Evolutionary conservation across 2,797 vertebrate species (phyloP).

Genomic region (Ctenochaetus hawaiiensis): DNA sequence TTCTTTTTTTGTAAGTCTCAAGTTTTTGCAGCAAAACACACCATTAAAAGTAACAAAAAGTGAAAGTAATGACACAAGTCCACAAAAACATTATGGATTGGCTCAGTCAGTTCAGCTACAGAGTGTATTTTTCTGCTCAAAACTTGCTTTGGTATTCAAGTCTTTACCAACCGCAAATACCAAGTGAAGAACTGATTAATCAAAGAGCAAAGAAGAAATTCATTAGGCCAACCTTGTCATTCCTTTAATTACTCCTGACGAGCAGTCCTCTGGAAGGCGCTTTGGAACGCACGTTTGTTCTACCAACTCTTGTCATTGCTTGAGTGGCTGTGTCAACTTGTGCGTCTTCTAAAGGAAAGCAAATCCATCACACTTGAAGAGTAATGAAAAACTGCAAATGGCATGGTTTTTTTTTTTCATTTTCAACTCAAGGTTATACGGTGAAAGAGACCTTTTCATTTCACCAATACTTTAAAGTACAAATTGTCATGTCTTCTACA

Average conservation of each 20-base stretch:
- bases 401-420: background rate
- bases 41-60: background rate
- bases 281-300: constrained; percentile 18
- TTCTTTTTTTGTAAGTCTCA: background rate
- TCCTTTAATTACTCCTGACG: constrained; percentile 4
- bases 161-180: constrained; percentile 11
- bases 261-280: background rate
- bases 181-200: background rate
- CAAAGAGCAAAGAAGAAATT: background rate
- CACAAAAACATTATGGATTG: constrained; percentile 1
- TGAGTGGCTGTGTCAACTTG: constrained; percentile 3
- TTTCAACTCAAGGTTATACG: constrained; percentile 8
- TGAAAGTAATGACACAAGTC: background rate
- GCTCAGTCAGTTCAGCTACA: background rate
- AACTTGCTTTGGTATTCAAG: constrained; percentile 12
- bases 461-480: background rate
- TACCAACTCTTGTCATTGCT: constrained; percentile 6
- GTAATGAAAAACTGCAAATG: constrained; percentile 3
- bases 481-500: background rate
- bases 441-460: background rate
- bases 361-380: background rate
- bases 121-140: background rate
- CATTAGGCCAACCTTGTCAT: background rate
- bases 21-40: background rate
- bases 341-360: background rate